These are phyloP conservation scores for cattle (Bos taurus) DNA, from an alignment of 2,113 vertebrate species.

Conservation along the genomic window ARS-UCD2.0 NC_037356.1:49632001-49632500, in stretches of 20 bases:
- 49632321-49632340: not conserved
- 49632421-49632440: accelerated
- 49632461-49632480: not conserved
- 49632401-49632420: no score
- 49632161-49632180: not conserved
- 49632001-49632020: not conserved
- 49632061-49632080: not conserved
- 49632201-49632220: no score
- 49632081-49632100: not conserved
- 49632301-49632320: not conserved
- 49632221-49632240: not conserved
- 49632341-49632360: not conserved
- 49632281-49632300: not conserved
- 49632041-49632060: not conserved
- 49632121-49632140: not conserved
- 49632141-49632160: not conserved
- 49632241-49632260: no score
- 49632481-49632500: not conserved
- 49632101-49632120: not conserved
- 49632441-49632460: not conserved
- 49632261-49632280: not conserved
- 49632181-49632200: accelerated
- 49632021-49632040: not conserved
- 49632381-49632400: no score
- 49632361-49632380: not conserved